Percentiles rank a stretch among this genome's conserved stretches.
Conservation (phyloP, 2,113 vertebrate species). For the Pomatorhinus ruficollis region DNA sequence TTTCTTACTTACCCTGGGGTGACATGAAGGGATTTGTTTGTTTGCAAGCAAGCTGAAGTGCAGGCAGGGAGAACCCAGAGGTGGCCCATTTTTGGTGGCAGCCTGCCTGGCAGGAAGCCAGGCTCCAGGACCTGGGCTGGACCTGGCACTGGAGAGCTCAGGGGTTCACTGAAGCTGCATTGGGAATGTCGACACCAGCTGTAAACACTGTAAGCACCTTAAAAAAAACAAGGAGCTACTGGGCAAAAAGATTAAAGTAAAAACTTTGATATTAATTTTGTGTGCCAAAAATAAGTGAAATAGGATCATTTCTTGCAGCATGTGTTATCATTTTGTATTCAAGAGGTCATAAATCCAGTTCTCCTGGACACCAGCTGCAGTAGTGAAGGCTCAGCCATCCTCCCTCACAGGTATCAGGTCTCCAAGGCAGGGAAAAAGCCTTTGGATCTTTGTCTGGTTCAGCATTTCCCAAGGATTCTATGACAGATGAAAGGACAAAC, state of each 20-base stretch:
- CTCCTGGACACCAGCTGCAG: background rate
- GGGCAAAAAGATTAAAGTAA: background rate
- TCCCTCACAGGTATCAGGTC: background rate
- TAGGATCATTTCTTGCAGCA: background rate
- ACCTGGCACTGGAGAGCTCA: background rate
- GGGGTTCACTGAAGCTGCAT: accelerated
- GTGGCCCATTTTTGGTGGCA: background rate
- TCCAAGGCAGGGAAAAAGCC: background rate
- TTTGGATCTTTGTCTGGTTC: background rate
- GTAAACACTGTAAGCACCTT: background rate
- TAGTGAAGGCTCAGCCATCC: background rate
- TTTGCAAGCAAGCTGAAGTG: background rate
- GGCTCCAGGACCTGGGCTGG: accelerated
- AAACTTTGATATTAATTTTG: background rate
- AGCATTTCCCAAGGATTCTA: background rate
- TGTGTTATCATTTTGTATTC: background rate
- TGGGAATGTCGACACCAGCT: background rate
- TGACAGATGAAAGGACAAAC: background rate
- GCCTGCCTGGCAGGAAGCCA: background rate
- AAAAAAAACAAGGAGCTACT: background rate
- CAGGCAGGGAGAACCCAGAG: background rate
- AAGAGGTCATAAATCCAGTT: background rate
- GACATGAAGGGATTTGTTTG: background rate
- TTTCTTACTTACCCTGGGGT: background rate
- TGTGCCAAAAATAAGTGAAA: background rate